A percentile compares a stretch with the other conserved stretches of the same genome.
These are phyloP conservation scores for Plutella xylostella DNA, from an alignment of 2,888 invertebrate species.

Conservation along the genomic window DNA sequence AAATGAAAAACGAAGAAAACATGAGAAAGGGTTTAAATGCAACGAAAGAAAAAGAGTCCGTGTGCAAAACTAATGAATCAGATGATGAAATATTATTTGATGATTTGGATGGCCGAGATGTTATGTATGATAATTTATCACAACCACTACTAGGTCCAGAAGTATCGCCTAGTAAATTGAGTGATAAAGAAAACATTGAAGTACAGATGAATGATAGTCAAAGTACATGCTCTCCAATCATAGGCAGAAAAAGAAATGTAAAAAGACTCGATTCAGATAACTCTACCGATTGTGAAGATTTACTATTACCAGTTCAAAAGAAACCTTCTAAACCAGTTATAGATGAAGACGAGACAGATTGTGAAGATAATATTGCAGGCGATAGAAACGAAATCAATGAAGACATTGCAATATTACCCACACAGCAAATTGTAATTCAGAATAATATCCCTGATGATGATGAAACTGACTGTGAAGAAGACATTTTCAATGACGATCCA, in stretches of 20 bases:
- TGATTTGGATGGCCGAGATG: slow-evolving; percentile 32
- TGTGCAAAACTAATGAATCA: neutral
- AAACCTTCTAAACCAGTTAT: too few species aligned
- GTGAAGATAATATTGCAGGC: too few species aligned
- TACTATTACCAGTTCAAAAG: too few species aligned
- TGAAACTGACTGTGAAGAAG: slow-evolving; percentile 28
- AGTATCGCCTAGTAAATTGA: slow-evolving; percentile 16
- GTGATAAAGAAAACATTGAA: slow-evolving; percentile 2
- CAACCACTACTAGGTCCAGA: slow-evolving; percentile 39
- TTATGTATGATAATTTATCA: slow-evolving; percentile 28
- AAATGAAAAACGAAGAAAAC: neutral
- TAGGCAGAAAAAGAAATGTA: slow-evolving; percentile 12
- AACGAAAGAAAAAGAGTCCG: too few species aligned
- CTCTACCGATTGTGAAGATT: slow-evolving; percentile 40
- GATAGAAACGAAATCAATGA: too few species aligned
- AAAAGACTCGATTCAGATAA: slow-evolving; percentile 25
- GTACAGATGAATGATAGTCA: neutral
- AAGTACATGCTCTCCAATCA: neutral
- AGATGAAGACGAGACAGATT: too few species aligned
- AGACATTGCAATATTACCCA: slow-evolving; percentile 28
- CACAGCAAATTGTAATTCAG: slow-evolving; percentile 28
- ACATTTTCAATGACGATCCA: neutral
- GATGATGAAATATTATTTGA: slow-evolving; percentile 34
- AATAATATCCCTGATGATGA: slow-evolving; percentile 23
- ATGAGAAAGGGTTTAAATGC: neutral